Evolutionary conservation across 2,888 invertebrate species (phyloP), one percentile per base, ranked within the genome.

Genomic region (Xanthia togata): DNA sequence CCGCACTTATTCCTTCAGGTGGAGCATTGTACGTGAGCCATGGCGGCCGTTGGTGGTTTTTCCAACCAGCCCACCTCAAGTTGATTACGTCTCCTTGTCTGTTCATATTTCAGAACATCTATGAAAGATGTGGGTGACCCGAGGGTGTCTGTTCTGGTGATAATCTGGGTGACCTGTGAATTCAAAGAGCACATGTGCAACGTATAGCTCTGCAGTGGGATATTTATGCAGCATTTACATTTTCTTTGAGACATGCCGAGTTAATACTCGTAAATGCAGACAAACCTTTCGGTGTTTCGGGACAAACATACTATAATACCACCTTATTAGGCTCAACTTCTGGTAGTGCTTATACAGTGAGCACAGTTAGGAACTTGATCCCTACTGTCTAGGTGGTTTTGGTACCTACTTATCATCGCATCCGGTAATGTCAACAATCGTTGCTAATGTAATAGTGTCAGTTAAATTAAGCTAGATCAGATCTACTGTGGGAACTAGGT

Each of bases 361-460:
- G n/a, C 55, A 31, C n/a, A 35, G 55, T 63, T 17, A 35, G 77
- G 55, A 76, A 78, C 68, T 64, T 78, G 53, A 86, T 71, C 23
- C 47, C 23, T 26, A 60, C 53, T 26, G 59, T 44, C 57, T 59
- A 59, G 44, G 23, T 63, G 4, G 4, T 14, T 4, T 68, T 35
- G 17, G 23, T 73, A 17, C 12, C 11, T 53, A 23, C 35, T 4
- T 55, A 75, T 60, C 47, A 65, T 59, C 17, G 44, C 76, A 75
- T 82, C 88, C 88, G 79, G 85, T 76, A 75, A 78, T 63, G 60
- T 50, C 68, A 72, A 63, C 76, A 60, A 57, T n/a, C 26, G 70
- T 78, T n/a, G 73, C 38, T 70, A 77, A 74, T 75, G 64, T 71
- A 76, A 78, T 73, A 57, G 69, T 74, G 80, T 63, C 72, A 63